These are phyloP conservation scores for Spilogale gracilis DNA, from an alignment of 2,113 vertebrate genomes.

Conservation along the genomic window DNA sequence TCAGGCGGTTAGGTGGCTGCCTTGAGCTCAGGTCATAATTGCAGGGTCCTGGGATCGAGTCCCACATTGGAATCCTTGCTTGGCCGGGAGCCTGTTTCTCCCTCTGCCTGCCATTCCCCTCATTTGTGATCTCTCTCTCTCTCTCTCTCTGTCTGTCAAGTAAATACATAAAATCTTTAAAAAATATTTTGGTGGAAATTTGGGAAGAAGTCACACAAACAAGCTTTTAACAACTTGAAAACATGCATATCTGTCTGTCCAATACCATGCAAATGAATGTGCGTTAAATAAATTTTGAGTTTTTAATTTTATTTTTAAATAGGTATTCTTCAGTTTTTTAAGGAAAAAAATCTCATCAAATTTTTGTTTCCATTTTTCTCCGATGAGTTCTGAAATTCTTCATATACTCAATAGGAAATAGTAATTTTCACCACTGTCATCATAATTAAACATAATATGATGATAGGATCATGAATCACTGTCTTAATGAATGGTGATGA, in stretches of 20 bases:
- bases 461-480: conserved; percentile 72
- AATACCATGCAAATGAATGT: not conserved
- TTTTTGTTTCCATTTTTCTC: conserved; percentile 13
- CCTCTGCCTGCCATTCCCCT: no score
- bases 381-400: conserved; percentile 36
- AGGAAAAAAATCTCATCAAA: not conserved
- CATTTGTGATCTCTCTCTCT: no score
- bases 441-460: conserved; percentile 73
- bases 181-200: not conserved
- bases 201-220: not conserved
- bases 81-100: fast-evolving
- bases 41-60: no score
- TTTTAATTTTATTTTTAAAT: conserved; percentile 39
- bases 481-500: conserved; percentile 67
- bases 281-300: not conserved
- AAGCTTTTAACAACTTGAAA: not conserved
- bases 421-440: conserved; percentile 60
- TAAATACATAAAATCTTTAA: no score
- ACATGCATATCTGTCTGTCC: not conserved
- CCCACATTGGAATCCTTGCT: no score
- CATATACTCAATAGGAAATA: conserved; percentile 50
- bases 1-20: not conserved
- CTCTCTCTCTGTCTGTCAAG: no score
- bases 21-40: no score
- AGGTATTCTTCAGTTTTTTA: not conserved